Percentiles rank a stretch among this genome's conserved stretches.
phyloP scores from a whole-genome alignment of 1,140 invertebrate species.

The Drosophila setifemur region DNA sequence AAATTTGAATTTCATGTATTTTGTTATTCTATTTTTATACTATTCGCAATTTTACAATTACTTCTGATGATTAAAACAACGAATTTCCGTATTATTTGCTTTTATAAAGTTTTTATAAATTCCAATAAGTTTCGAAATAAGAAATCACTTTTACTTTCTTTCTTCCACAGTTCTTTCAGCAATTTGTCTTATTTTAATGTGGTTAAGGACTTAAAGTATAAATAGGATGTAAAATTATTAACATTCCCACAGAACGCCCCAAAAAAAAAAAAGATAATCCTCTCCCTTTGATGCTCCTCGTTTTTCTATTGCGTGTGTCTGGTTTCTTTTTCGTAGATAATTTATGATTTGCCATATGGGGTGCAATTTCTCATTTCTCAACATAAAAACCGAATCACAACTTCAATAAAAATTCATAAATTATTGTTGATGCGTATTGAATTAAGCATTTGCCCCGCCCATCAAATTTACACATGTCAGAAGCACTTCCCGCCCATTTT shows the following conservation, averaged over 20 bases:
- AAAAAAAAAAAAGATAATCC: background rate
- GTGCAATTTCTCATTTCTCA: background rate
- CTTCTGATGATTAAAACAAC: no score
- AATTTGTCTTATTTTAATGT: background rate
- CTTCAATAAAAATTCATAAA: constrained; percentile 43
- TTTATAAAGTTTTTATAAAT: background rate
- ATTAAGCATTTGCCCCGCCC: constrained; percentile 38
- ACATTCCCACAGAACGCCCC: background rate
- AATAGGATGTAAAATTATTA: background rate
- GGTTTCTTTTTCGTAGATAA: background rate
- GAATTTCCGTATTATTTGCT: no score
- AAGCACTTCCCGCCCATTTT: background rate
- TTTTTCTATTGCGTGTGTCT: background rate
- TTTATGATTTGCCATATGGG: constrained; percentile 7
- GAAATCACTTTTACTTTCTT: background rate
- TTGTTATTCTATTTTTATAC: no score
- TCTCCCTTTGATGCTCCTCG: background rate
- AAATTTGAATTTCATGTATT: no score
- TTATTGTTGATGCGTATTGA: constrained; percentile 46
- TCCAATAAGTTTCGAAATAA: background rate
- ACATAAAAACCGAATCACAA: constrained; percentile 3
- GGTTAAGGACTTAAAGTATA: background rate
- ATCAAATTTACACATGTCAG: constrained; percentile 19
- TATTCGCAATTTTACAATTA: no score
- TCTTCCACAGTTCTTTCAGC: background rate